phyloP scores from a whole-genome alignment of 2,113 vertebrate species.

The Cebidichthys violaceus region DNA sequence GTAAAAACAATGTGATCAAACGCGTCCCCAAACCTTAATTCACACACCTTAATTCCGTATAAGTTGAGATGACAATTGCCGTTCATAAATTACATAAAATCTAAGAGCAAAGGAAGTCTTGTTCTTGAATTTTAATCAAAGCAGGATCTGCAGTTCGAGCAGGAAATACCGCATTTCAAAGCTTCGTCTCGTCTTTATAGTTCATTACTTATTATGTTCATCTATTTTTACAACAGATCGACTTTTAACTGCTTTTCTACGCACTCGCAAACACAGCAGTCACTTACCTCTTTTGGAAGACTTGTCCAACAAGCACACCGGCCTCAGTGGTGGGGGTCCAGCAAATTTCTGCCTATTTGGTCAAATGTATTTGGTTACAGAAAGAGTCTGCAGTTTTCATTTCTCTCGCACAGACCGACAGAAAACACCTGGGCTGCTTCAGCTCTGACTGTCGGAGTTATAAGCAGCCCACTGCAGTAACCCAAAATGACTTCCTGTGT shows the following conservation, averaged over 20 bases:
- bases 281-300: constrained; percentile 59
- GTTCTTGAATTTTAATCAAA: constrained; percentile 22
- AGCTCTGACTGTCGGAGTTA: constrained; percentile 1
- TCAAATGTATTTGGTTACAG: constrained; percentile 7
- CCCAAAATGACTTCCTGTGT: constrained; percentile 71
- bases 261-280: background rate
- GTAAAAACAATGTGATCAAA: background rate
- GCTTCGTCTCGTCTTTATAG: background rate
- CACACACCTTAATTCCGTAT: background rate
- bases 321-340: constrained; percentile 16
- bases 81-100: background rate
- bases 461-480: constrained; percentile 54
- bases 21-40: too few relatives aligned
- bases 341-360: constrained; percentile 1
- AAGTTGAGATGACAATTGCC: background rate
- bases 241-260: background rate
- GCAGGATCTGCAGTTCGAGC: background rate
- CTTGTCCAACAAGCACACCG: constrained; percentile 4
- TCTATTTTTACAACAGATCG: constrained; percentile 21
- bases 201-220: constrained; percentile 10
- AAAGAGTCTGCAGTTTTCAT: constrained; percentile 14
- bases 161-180: constrained; percentile 27
- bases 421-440: constrained; percentile 12
- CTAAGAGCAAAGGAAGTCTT: background rate
- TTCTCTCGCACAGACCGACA: background rate